A percentile compares a stretch with the other conserved stretches of the same genome.
These are phyloP conservation scores for Rousettus madagascariensis DNA, from an alignment of 2,797 vertebrate genomes.

Conservation along the genomic window DNA sequence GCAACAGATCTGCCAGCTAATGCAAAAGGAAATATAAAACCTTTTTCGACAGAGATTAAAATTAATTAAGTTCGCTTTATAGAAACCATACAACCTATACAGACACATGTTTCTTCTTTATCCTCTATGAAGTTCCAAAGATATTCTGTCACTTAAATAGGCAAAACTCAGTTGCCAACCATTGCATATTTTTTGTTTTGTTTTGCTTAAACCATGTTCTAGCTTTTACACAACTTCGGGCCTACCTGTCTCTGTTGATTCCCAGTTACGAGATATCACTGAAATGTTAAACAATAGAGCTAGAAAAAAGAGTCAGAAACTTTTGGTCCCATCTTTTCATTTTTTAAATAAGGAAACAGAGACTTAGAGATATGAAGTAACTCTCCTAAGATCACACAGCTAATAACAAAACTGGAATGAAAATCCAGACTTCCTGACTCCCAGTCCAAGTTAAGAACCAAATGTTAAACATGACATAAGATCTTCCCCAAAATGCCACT, in stretches of 20 bases:
- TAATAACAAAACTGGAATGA: not conserved
- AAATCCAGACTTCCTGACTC: not conserved
- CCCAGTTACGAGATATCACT: not conserved
- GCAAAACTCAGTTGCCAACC: not conserved
- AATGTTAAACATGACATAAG: not conserved
- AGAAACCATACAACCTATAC: not conserved
- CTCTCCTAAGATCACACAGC: conserved; percentile 7
- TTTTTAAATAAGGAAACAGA: not conserved
- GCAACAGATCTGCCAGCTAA: not conserved
- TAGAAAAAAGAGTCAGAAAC: not conserved
- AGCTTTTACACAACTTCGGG: not conserved
- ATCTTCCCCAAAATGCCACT: not conserved
- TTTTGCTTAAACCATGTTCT: not conserved
- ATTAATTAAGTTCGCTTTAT: not conserved
- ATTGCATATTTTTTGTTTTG: not conserved
- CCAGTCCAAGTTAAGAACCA: not conserved
- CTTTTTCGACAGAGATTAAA: not conserved
- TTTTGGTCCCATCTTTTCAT: not conserved
- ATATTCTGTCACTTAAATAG: not conserved
- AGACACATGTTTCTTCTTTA: not conserved
- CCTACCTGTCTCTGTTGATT: not conserved
- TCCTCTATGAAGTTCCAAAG: not conserved
- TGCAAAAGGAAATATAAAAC: not conserved
- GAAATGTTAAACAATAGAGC: not conserved
- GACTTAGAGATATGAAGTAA: not conserved